Evolutionary conservation across 2,888 invertebrate species (phyloP), one percentile per base, ranked within the genome.

Genomic region (Eupithecia tripunctaria): DNA sequence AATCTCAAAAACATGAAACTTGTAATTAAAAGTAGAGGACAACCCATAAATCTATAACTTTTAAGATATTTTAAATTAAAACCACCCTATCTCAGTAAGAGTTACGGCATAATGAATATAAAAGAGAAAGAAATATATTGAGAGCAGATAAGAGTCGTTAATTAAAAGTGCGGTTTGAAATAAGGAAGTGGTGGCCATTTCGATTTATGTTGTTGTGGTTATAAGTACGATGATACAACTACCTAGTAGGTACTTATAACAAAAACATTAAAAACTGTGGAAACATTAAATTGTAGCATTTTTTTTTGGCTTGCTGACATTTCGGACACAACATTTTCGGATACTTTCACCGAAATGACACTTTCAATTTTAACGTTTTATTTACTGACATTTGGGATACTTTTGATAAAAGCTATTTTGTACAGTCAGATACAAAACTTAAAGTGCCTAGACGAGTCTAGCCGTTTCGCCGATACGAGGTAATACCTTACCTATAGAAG

Each of bases 31-130:
- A 90, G 85, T 84, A 81, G 81, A 74, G 78, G 78, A 73, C 81
- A 80, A 78, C 76, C 81, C 86, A 88, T 90, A 91, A 91, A 91
- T 91, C 90, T 87, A 88, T 88, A 89, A 91, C 85, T 88, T 89
- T 86, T 85, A 86, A 86, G 86, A 88, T 87, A 88, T 88, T 91
- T 89, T 89, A 90, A 90, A 88, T 90, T 89, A 89, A 89, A 89
- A 89, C 85, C 82, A 82, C 76, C 76, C 74, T 79, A 79, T 79
- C 77, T 75, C 71, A 63, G 78, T 74, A 81, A 81, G 82, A 85
- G 81, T 85, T 83, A 80, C 79, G 80, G 80, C 80, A 82, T 83
- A 84, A 84, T 84, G 83, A 80, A 75, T 78, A 72, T 72, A 76
- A 73, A 76, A 73, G 76, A 76, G 72, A 76, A 78, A 73, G 77